Evolutionary conservation across 2,888 invertebrate species (phyloP), one percentile per base, ranked within the genome.

Genomic region (Volucella bombylans): DNA sequence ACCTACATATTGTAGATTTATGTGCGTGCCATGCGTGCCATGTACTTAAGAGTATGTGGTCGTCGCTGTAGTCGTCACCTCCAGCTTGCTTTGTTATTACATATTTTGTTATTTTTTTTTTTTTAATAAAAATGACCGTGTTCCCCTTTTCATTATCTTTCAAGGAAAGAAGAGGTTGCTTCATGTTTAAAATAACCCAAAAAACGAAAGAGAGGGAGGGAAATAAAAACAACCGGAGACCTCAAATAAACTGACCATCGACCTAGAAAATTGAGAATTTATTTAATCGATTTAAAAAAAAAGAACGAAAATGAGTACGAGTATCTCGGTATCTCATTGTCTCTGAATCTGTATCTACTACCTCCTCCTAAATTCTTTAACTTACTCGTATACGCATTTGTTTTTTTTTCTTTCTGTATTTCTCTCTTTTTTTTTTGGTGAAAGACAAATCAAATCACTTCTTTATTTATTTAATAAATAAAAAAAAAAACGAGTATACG

Each of bases 141-240:
- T 90, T 88, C 90, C 89, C 90, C 89, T 89, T 90, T 90, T 87
- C 88, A 88, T 91, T 91, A 90, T 91, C 90, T 90, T 89, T 90
- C 91, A 91, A 90, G 90, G 91, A 90, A 89, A 91, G 89, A 85
- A 85, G 85, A 85, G 81, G 81, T 85, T 81, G 72, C 85, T 81
- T 81, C 67, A 81, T 55, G 31, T 68, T 82, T 23, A 57, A 77
- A 55, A 59, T 45, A 76, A 65, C 45, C n/a, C 47, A 49, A 62
- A 67, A 62, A 43, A 38, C 18, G 11, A 50, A 39, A 62, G 57
- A 57, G 39, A 31, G 50, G 59, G 31, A 77, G 43, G 8, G 50
- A 59, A 62, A 67, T 3, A 62, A 31, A 54, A 61, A 43, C 18
- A 76, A 55, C 15, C 64, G 72, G 55, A 45, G 14, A 65, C 68